Evolutionary conservation across 2,888 invertebrate species (phyloP).

Genomic region (Campoletis raptor): DNA sequence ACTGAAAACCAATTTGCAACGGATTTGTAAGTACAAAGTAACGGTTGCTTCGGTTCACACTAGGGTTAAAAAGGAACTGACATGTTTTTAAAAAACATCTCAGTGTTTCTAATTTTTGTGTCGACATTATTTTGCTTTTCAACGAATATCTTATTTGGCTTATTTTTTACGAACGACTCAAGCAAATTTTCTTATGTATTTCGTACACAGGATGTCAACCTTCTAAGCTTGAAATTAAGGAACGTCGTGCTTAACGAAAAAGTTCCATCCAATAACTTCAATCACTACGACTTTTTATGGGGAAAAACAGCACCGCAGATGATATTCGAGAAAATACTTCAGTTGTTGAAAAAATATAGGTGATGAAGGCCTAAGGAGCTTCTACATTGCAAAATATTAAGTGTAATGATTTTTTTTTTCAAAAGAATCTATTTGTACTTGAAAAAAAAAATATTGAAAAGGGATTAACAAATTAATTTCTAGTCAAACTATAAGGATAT

Average conservation of each 20-base stretch:
- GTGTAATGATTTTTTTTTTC: neutral
- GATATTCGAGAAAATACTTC: slow-evolving; percentile 77
- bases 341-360: slow-evolving; percentile 76
- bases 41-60: too few species aligned
- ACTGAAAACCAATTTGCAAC: too few species aligned
- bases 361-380: slow-evolving; percentile 32
- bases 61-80: too few species aligned
- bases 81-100: too few species aligned
- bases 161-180: neutral
- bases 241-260: slow-evolving; percentile 77
- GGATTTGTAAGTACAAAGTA: too few species aligned
- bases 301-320: slow-evolving; percentile 76
- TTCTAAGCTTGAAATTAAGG: slow-evolving; percentile 71
- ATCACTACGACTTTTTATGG: slow-evolving; percentile 83
- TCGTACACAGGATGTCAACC: slow-evolving; percentile 74
- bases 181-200: neutral
- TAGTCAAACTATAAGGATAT: slow-evolving; percentile 43
- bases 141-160: neutral
- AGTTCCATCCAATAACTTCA: slow-evolving; percentile 74
- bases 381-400: neutral
- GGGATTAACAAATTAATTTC: slow-evolving; percentile 44
- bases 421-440: neutral
- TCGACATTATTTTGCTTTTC: neutral
- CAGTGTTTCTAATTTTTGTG: neutral
- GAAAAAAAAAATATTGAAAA: slow-evolving; percentile 12